Evolutionary conservation across 1,140 invertebrate genomes (phyloP), one percentile per base, ranked within the genome.

Genomic region (Aphaenogaster floridana): DNA sequence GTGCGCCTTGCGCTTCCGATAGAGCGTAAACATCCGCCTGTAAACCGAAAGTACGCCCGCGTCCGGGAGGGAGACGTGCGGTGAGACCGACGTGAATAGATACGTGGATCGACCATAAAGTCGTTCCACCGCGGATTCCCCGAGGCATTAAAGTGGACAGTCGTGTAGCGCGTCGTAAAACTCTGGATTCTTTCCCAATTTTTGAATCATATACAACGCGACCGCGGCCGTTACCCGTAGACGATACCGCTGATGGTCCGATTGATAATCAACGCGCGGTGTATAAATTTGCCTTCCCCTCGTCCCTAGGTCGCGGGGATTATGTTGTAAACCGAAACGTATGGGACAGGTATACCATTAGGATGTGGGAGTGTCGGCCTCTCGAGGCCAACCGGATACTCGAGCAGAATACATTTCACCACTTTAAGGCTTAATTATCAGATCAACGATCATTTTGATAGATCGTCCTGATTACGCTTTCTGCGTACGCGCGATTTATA

Each of bases 81-180:
- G 39, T 42, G 57, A 48, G 54, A 86, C 45, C 54, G 45, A 66
- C 59, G 45, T 76, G 64, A 85, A 85, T 87, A 87, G 87, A 90
- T 84, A 72, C 42, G 36, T 36, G 79, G 78, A 88, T 34, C 74
- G 88, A n/a, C 72, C 86, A 64, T 90, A 90, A 88, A 90, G 68
- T 84, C 78, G 74, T 79, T 61, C 54, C 57, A 64, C 48, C 84
- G 54, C 50, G 50, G 76, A 81, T 81, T 80, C 74, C 77, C 34
- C 13, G 39, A 87, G 42, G 61, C 68, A 59, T 68, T 74, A 79
- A 63, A 78, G 72, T 28, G 83, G 76, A 89, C 87, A 68, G 59
- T 54, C 48, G 17, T 45, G 28, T 54, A 68, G 21, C 59, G 77
- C 39, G 15, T 90, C 89, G 86, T 90, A 90, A 90, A 90, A 88